phyloP scores from a whole-genome alignment of 2,888 invertebrate genomes.

The Thera obeliscata region DNA sequence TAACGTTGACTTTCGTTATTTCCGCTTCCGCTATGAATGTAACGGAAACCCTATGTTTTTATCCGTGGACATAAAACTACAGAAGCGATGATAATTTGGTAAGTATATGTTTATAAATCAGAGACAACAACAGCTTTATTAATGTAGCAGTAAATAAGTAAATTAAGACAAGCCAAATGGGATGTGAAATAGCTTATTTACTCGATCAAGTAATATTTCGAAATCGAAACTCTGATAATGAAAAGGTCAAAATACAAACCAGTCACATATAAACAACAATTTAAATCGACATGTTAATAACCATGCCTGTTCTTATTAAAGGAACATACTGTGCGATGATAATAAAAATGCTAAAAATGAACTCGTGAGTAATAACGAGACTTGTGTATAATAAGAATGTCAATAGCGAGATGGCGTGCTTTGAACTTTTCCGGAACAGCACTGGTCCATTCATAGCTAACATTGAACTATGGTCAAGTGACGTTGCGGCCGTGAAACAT shows the following conservation, averaged over 20 bases:
- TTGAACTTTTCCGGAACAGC: constrained; percentile 36
- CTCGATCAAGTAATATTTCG: constrained; percentile 10
- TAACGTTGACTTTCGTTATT: background rate
- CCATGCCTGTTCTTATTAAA: constrained; percentile 19
- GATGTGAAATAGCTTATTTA: constrained; percentile 3
- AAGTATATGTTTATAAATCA: background rate
- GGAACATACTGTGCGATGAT: constrained; percentile 14
- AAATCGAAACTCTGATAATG: constrained; percentile 26
- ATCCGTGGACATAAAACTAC: background rate
- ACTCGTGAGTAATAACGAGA: background rate
- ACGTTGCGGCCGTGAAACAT: constrained; percentile 31
- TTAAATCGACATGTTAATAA: constrained; percentile 26
- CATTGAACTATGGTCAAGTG: constrained; percentile 40
- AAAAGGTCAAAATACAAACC: constrained; percentile 22
- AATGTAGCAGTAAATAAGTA: background rate
- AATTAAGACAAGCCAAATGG: background rate
- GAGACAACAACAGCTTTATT: background rate
- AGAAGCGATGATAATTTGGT: background rate
- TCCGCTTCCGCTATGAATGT: constrained; percentile 6
- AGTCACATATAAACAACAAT: constrained; percentile 25
- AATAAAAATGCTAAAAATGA: constrained; percentile 14
- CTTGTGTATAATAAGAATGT: constrained; percentile 20
- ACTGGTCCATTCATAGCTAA: constrained; percentile 38
- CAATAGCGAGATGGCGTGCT: constrained; percentile 26
- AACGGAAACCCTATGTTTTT: constrained; percentile 6